A percentile compares a stretch with the other conserved stretches of the same genome.
Conservation (phyloP, 64 coral and sea anemone genomes). For the Astreopora myriophthalma region DNA sequence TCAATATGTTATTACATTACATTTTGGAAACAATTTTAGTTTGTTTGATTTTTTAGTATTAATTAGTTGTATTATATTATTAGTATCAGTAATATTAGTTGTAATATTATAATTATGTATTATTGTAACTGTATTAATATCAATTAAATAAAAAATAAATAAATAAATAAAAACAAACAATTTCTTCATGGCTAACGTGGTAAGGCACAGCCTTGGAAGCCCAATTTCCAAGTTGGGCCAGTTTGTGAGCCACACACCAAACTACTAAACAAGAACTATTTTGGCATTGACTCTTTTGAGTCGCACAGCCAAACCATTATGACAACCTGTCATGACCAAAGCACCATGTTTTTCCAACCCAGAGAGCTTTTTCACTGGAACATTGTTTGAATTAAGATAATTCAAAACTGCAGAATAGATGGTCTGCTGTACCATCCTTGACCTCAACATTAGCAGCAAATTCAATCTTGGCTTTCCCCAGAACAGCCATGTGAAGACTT, state of each 20-base stretch:
- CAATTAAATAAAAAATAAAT: too few relatives aligned
- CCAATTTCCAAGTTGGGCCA: not conserved
- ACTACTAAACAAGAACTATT: not conserved
- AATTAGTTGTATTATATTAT: too few relatives aligned
- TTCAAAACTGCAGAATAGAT: not conserved
- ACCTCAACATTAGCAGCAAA: not conserved
- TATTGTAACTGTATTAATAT: too few relatives aligned
- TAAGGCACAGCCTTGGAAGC: not conserved
- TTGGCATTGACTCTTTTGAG: not conserved
- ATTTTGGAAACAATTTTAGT: not conserved
- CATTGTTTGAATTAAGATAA: not conserved
- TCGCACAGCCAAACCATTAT: not conserved
- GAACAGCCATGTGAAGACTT: conserved; percentile 57
- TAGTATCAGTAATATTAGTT: too few relatives aligned
- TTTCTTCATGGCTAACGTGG: not conserved
- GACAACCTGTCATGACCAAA: not conserved
- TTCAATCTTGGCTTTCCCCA: not conserved
- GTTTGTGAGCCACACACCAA: conserved; percentile 47
- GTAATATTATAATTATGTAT: too few relatives aligned
- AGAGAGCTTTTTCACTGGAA: not conserved
- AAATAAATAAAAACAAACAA: too few relatives aligned
- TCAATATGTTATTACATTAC: not conserved
- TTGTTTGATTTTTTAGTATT: too few relatives aligned
- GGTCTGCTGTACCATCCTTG: not conserved
- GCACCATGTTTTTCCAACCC: not conserved